Evolutionary conservation across 1,140 invertebrate genomes (phyloP).

Genomic region (Hycleus cichorii): DNA sequence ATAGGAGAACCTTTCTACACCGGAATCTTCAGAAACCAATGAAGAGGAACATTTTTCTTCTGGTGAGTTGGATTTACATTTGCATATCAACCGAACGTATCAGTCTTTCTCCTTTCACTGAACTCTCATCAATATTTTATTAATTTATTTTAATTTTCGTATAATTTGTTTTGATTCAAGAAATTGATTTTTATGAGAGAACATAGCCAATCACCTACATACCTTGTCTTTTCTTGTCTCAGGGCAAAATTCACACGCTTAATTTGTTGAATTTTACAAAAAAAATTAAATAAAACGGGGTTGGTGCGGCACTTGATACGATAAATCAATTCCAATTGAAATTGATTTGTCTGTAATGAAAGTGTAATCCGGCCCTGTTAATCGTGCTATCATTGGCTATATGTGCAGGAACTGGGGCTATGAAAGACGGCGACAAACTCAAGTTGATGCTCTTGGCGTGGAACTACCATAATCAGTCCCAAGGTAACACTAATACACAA

Average conservation of each 20-base stretch:
- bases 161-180: no score
- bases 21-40: constrained; percentile 57
- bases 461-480: constrained; percentile 71
- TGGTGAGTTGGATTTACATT: constrained; percentile 44
- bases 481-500: constrained; percentile 44
- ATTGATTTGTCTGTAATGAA: neutral
- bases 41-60: constrained; percentile 60
- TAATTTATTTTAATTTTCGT: no score
- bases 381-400: constrained; percentile 35
- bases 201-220: no score
- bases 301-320: no score
- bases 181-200: no score
- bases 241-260: constrained; percentile 9
- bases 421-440: constrained; percentile 77
- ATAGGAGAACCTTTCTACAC: constrained; percentile 61
- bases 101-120: no score
- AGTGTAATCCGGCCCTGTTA: constrained; percentile 33
- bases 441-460: constrained; percentile 77
- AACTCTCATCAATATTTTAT: no score
- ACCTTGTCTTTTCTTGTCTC: constrained; percentile 5
- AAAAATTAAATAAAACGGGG: no score
- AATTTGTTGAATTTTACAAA: neutral
- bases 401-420: constrained; percentile 41
- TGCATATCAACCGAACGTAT: neutral
- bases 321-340: no score